Evolutionary conservation across 1,140 invertebrate species (phyloP).

Genomic region (Anadara kagoshimensis): DNA sequence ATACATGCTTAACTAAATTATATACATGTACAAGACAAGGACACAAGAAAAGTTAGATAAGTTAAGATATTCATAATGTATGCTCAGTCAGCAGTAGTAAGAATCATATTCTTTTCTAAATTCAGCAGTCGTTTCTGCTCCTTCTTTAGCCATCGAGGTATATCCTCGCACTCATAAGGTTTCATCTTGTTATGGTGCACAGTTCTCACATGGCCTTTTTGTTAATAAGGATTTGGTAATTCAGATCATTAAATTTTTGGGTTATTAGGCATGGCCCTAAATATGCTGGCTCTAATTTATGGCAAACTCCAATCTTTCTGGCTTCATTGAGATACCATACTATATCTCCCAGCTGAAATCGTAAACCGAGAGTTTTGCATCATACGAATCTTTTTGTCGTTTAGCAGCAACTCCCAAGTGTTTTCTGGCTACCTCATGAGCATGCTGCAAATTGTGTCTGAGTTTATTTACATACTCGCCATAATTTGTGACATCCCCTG

Average conservation of each 20-base stretch:
- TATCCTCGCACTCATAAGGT: background rate
- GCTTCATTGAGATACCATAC: constrained; percentile 16
- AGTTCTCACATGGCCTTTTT: background rate
- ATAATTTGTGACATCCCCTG: no score
- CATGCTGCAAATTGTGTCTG: background rate
- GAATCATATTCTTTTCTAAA: no score
- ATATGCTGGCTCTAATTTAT: constrained; percentile 4
- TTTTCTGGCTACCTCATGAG: constrained; percentile 12
- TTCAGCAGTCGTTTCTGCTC: no score
- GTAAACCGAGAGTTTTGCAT: background rate
- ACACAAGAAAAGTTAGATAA: no score
- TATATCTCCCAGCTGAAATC: background rate
- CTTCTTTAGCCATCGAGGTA: constrained; percentile 1
- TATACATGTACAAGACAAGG: no score
- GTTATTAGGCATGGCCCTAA: constrained; percentile 12
- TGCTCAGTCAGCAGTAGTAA: no score
- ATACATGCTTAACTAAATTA: no score
- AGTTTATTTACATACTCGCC: background rate
- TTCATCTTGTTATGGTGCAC: constrained; percentile 12
- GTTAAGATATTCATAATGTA: no score
- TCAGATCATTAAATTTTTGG: no score
- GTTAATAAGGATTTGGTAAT: constrained; percentile 6
- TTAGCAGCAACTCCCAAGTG: background rate
- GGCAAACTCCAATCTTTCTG: background rate
- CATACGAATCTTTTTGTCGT: background rate